Evolutionary conservation across 2,113 vertebrate genomes (phyloP), one percentile per base, ranked within the genome.

Genomic region (Scomber scombrus): DNA sequence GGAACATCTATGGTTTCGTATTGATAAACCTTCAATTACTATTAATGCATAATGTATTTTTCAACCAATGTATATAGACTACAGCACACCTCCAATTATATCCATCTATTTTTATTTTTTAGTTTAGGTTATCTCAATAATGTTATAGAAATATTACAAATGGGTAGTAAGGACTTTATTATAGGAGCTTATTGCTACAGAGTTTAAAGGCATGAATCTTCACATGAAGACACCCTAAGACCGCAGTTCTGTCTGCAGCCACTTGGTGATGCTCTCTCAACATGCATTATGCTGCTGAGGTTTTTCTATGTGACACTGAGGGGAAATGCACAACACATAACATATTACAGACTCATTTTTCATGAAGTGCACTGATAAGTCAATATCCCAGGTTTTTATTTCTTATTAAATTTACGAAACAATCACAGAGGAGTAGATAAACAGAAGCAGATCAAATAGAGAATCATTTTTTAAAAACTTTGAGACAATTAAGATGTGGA

Each of bases 231-330:
- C 34, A 54, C 18, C 57, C 50, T 1, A 68, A 19, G 50, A 12
- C 9, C 3, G 81, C 84, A 76, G 77, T 86, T 74, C 78, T 12
- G 2, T 21, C 43, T 68, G 74, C 29, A 29, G 81, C 89, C 89
- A 93, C 90, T 82, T 82, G 89, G 86, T 85, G 90, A 57, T 71
- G 92, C 82, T 92, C 85, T 81, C 29, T 80, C 67, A 82, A 69
- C 85, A 89, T 46, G 84, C 68, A 62, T 49, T 0, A 16, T 3
- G 10, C 29, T 3, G 19, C 58, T 10, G 29, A 9, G 19, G 49
- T 1, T 49, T 1, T 49, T 70, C 3, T 14, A 3, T 16, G 29
- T 57, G 49, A 40, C 51, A 80, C 70, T 49, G 10, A 34, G 23
- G 52, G 40, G 45, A 29, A 12, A 62, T 15, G 51, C 19, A 47